phyloP scores from a whole-genome alignment of 1,140 invertebrate genomes.

The Atta colombica region DNA sequence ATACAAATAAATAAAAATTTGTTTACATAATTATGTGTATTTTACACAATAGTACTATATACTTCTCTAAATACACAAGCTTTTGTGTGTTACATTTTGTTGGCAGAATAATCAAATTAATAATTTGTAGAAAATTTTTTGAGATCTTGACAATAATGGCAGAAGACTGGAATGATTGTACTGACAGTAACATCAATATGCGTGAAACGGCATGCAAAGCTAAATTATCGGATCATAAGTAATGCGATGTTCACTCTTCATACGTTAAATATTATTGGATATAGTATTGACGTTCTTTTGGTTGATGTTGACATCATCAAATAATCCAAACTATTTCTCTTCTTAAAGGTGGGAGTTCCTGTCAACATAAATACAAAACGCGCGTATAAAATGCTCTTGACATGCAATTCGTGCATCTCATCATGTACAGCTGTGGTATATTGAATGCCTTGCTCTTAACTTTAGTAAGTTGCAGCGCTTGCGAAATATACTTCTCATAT shows the following conservation, averaged over 20 bases:
- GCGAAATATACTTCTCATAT: neutral
- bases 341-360: constrained; percentile 27
- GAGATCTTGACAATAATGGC: constrained; percentile 35
- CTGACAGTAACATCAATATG: neutral
- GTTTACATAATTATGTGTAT: neutral
- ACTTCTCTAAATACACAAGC: neutral
- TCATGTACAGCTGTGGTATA: constrained; percentile 31
- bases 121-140: constrained; percentile 23
- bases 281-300: constrained; percentile 19
- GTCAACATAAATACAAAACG: constrained; percentile 26
- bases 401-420: constrained; percentile 42
- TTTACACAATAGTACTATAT: neutral
- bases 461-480: constrained; percentile 1
- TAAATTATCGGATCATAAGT: constrained; percentile 12
- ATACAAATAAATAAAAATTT: neutral
- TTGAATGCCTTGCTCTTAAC: constrained; percentile 34
- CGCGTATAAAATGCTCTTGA: constrained; percentile 11
- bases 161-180: constrained; percentile 50
- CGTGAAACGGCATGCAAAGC: constrained; percentile 13
- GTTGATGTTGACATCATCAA: constrained; percentile 10
- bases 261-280: constrained; percentile 15
- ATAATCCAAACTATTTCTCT: neutral
- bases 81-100: neutral
- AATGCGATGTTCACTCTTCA: constrained; percentile 43
- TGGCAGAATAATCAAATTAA: neutral